phyloP scores from a whole-genome alignment of 2,797 vertebrate species.

The Halcyon smyrnensis region DNA sequence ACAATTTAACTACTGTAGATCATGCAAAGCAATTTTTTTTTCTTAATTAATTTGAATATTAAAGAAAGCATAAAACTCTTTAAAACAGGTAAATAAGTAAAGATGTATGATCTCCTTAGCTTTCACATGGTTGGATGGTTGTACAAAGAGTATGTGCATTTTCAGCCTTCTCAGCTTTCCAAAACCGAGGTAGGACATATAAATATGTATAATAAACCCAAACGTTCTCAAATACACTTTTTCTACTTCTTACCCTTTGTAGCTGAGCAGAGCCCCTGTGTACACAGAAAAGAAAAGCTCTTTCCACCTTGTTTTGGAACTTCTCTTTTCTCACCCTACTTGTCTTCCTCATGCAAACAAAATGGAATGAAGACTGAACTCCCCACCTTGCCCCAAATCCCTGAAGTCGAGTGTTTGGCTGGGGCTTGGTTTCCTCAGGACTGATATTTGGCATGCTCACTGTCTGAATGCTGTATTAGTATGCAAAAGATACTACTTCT shows the following conservation, averaged over 20 bases:
- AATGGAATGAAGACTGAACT: background rate
- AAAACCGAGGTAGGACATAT: background rate
- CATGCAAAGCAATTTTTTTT: background rate
- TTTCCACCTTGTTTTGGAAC: background rate
- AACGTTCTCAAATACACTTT: background rate
- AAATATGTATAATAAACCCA: background rate
- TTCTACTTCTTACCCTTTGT: background rate
- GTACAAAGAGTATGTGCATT: background rate
- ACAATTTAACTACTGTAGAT: background rate
- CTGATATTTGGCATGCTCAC: background rate
- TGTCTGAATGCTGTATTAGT: background rate
- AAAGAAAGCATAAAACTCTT: background rate
- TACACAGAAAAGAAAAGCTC: background rate
- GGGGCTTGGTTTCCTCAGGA: background rate
- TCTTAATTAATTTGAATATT: background rate
- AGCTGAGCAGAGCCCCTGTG: background rate
- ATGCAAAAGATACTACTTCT: background rate
- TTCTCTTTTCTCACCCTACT: slow-evolving; percentile 29
- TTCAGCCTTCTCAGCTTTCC: background rate
- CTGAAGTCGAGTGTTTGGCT: rapidly evolving
- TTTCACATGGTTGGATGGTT: background rate
- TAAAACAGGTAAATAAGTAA: background rate
- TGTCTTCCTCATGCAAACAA: background rate
- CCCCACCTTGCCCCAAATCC: background rate
- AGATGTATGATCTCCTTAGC: background rate